A percentile compares a stretch with the other conserved stretches of the same genome.
These are phyloP conservation scores for Leontopithecus rosalia DNA, from an alignment of 2,797 vertebrate species.

Conservation along the genomic window DNA sequence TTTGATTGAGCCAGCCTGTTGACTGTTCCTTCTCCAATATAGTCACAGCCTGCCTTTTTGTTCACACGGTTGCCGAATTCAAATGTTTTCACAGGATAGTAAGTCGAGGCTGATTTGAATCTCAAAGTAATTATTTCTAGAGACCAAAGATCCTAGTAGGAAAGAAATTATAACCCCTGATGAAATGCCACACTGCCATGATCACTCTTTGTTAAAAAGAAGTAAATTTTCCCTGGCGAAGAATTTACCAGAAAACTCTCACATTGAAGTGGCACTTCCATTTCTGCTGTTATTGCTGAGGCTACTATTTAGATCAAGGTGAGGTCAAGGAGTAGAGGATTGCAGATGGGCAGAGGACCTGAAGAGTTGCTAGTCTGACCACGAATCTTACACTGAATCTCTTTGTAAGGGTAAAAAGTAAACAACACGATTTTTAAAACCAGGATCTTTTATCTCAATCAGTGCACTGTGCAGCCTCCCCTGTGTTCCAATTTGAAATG, in stretches of 20 bases:
- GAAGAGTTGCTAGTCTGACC: neutral
- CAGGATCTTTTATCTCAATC: neutral
- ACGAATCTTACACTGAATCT: neutral
- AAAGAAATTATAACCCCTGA: neutral
- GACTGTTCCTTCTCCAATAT: neutral
- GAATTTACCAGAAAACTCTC: neutral
- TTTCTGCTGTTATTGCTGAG: neutral
- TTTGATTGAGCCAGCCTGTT: neutral
- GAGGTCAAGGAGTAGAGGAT: neutral
- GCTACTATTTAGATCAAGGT: neutral
- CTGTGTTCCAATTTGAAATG: conserved; percentile 33
- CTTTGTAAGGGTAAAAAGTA: neutral
- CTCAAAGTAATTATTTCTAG: conserved; percentile 46
- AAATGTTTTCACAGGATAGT: neutral
- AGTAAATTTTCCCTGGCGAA: neutral
- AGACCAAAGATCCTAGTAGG: neutral
- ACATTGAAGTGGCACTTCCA: neutral
- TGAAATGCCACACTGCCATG: neutral
- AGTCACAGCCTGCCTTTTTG: neutral
- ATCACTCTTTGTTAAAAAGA: neutral
- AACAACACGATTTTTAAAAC: neutral
- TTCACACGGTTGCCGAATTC: neutral
- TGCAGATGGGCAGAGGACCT: neutral
- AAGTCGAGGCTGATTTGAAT: neutral
- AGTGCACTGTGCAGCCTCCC: neutral